These are phyloP conservation scores for Agrotis segetum DNA, from an alignment of 2,888 invertebrate species.

Conservation along the genomic window DNA sequence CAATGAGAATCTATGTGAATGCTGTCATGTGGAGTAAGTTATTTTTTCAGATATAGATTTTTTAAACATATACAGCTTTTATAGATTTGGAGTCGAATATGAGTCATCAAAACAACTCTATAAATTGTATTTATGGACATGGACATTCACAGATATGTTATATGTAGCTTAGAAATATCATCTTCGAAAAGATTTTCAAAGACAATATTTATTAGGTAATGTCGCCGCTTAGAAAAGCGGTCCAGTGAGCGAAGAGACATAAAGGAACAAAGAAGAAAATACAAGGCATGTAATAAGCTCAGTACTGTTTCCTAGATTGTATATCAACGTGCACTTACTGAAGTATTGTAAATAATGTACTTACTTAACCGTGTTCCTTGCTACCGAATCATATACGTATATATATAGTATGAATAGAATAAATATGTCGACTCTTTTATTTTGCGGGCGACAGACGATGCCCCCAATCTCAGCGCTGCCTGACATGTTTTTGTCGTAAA, in stretches of 20 bases:
- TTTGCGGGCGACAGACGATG: conserved; percentile 42
- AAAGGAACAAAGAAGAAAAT: conserved; percentile 19
- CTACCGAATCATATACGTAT: conserved; percentile 10
- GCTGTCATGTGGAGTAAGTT: background rate
- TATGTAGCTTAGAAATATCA: background rate
- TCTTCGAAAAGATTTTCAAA: conserved; percentile 10
- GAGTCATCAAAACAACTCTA: background rate
- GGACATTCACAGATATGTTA: background rate
- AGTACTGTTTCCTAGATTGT: conserved; percentile 12
- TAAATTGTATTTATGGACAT: background rate
- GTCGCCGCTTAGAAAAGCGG: conserved; percentile 4
- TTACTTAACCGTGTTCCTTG: conserved; percentile 9
- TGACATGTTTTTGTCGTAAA: conserved; percentile 55
- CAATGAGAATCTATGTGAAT: conserved; percentile 1
- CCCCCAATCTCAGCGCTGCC: conserved; percentile 35
- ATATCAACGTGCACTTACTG: conserved; percentile 27
- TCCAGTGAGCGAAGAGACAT: background rate
- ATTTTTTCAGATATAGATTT: background rate
- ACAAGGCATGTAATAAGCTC: background rate
- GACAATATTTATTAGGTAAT: conserved; percentile 16
- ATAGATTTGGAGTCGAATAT: background rate
- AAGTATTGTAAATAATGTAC: conserved; percentile 42
- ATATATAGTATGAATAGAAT: conserved; percentile 4
- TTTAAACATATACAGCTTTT: too few relatives aligned
- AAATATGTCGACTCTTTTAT: conserved; percentile 47